Base-by-base conservation (phyloP, 2,888 invertebrate genomes). In the Scaptomyza cyrtandrae region DNA sequence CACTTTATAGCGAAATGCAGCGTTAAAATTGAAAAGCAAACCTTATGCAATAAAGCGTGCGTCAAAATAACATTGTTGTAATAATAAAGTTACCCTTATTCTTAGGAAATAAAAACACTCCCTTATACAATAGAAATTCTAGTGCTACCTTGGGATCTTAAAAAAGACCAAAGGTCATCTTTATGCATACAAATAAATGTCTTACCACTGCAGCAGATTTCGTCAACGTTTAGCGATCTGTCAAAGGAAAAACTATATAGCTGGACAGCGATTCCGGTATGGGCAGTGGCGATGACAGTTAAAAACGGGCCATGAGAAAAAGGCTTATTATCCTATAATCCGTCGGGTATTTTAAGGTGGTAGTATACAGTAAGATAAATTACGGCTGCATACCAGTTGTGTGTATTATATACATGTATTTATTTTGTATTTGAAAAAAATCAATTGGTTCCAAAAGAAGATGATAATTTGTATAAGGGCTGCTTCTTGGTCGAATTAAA, bases 231-330 rank as follows among this genome's bases (percentile, higher is more conserved):
- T 48, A 54, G 64, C 48, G 66, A 54, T 45, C 50, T 65, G 73
- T 71, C 76, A 71, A 81, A 67, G 71, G 55, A 69, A 72, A 64
- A 75, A 66, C 58, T 66, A 52, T 35, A 41, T 50, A 58, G 55
- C 55, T 46, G 54, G 57, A 44, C 45, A 55, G 44, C 53, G 60
- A 67, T 70, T 83, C 81, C 75, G 66, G 68, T 78, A 82, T 52
- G 65, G 74, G 78, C 63, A 66, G 70, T 48, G 59, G 57, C 29
- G 37, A 41, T 45, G 45, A 50, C 56, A 59, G 49, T 48, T 55
- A 59, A 65, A 73, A 70, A 53, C 48, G 67, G 59, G 67, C 64
- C 84, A 85, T 80, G 85, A 80, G 80, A 80, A 80, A 84, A 72
- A 61, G 63, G 58, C 72, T 61, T 71, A 70, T 81, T 78, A 75